Evolutionary conservation across 2,113 vertebrate species (phyloP), one percentile per base, ranked within the genome.

Genomic region (Arothron firmamentum): DNA sequence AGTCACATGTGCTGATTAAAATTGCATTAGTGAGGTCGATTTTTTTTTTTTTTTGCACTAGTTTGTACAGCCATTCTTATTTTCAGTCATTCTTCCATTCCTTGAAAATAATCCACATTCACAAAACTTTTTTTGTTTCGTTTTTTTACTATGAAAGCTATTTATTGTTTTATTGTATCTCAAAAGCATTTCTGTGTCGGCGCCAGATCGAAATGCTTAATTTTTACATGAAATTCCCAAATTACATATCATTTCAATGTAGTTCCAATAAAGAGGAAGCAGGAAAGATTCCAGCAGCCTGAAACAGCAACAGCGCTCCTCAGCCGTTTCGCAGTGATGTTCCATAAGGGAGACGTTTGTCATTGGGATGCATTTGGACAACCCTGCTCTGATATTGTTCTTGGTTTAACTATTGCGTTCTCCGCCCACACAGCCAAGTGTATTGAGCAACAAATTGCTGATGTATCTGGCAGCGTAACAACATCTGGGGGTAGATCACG

Each of bases 361-460:
- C 52, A 38, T 38, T 45, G 53, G 4, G 43, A 42, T 45, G 19
- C 12, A 1, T 16, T 17, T 45, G 11, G 23, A 69, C n/a, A n/a
- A 17, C 19, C 23, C 31, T 28, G 49, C 48, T 50, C 34, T 57
- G n/a, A 49, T 62, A 23, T 28, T 56, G 56, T 57, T 68, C 54
- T 66, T 58, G 18, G 31, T 70, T 2, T 72, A 68, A 74, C 18
- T 57, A 34, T 51, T 58, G 20, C 65, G 62, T 19, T 52, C 20
- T 52, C 58, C 47, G 0, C 65, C 62, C 55, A 50, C 57, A 65
- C 67, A 57, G 57, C 34, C 62, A 56, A 75, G 56, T 62, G 52
- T 56, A 45, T 1, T 53, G 56, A 69, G 52, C 70, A 76, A 72
- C 46, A 69, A 71, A 64, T 59, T 69, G 50, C 61, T 74, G 59